Conservation (phyloP, 23 tunicate species). For the Aplidium turbinatum region DNA sequence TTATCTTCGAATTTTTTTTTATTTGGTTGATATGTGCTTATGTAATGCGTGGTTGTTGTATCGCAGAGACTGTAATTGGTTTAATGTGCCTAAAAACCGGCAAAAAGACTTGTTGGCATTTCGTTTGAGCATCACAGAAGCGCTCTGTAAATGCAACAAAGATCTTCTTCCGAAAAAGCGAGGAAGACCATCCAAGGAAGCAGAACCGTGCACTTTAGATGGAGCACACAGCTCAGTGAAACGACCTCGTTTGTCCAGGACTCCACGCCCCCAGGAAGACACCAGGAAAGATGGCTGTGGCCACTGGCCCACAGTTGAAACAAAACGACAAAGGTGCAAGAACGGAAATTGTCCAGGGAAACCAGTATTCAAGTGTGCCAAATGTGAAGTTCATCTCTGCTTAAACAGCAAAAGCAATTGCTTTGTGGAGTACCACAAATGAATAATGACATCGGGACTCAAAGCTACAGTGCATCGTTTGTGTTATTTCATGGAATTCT, state of each 20-base stretch:
- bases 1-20: conserved; percentile 1
- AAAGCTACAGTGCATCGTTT: too few relatives aligned
- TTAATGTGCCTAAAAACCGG: neutral
- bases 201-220: too few relatives aligned
- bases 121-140: neutral
- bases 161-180: neutral
- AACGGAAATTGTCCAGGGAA: neutral
- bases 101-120: conserved; percentile 1
- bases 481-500: too few relatives aligned
- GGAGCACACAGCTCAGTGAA: neutral
- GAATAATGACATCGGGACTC: too few relatives aligned
- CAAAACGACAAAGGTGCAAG: neutral
- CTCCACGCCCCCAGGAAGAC: neutral
- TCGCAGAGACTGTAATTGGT: conserved; percentile 11
- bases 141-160: neutral
- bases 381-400: neutral
- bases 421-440: neutral
- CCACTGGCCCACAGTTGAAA: neutral
- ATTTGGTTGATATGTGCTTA: neutral
- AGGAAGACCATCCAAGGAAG: neutral
- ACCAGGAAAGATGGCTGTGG: neutral
- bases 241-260: neutral
- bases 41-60: conserved; percentile 15
- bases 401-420: neutral
- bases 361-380: neutral